Evolutionary conservation across 64 coral and sea anemone species (phyloP).

Genomic region (Pocillopora verrucosa): DNA sequence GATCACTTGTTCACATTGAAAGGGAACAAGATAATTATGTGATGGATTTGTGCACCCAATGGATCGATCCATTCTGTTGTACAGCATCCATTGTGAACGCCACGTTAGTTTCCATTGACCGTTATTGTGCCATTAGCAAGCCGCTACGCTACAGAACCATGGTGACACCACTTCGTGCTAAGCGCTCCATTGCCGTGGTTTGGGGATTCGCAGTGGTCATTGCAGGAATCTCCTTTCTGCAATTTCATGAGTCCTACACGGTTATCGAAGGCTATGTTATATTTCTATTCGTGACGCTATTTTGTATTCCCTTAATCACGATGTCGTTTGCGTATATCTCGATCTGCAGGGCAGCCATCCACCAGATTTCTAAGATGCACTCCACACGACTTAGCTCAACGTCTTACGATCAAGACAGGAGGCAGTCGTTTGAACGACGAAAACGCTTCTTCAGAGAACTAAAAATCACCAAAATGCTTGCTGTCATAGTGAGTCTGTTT

Average conservation of each 20-base stretch:
- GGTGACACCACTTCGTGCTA: slow-evolving; percentile 71
- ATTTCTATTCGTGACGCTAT: slow-evolving; percentile 66
- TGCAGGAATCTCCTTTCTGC: slow-evolving; percentile 66
- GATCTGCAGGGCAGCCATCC: slow-evolving; percentile 80
- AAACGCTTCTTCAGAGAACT: slow-evolving; percentile 94
- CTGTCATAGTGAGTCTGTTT: slow-evolving; percentile 79
- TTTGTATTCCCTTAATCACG: slow-evolving; percentile 68
- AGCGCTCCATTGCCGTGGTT: slow-evolving; percentile 53
- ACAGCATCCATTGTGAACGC: slow-evolving; percentile 81
- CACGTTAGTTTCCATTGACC: slow-evolving; percentile 78
- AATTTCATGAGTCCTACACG: slow-evolving; percentile 34
- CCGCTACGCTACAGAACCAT: slow-evolving; percentile 72
- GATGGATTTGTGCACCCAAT: slow-evolving; percentile 54
- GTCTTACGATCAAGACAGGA: slow-evolving; percentile 37
- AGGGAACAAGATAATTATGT: slow-evolving; percentile 18
- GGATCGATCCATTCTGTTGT: slow-evolving; percentile 87
- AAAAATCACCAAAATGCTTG: slow-evolving; percentile 88
- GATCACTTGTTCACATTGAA: slow-evolving; percentile 24
- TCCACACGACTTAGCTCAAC: slow-evolving; percentile 26
- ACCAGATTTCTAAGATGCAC: slow-evolving; percentile 76
- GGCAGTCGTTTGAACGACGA: slow-evolving; percentile 51
- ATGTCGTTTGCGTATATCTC: slow-evolving; percentile 86
- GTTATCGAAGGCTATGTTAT: slow-evolving; percentile 64
- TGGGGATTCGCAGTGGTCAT: slow-evolving; percentile 62
- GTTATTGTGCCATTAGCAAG: slow-evolving; percentile 80